phyloP scores from a whole-genome alignment of 2,797 vertebrate species.

The Poeciliopsis turneri region DNA sequence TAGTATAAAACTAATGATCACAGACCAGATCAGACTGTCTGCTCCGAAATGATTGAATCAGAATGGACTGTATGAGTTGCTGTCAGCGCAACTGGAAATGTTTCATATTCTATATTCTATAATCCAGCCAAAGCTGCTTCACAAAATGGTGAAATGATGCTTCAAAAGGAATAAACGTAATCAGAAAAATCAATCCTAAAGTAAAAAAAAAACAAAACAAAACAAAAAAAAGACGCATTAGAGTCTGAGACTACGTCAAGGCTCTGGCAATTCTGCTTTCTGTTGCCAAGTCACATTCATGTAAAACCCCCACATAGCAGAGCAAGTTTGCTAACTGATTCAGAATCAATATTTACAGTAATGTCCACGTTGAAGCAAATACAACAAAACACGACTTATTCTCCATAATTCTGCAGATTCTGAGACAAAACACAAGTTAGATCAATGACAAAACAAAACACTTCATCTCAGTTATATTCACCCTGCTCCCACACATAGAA shows the following conservation, averaged over 20 bases:
- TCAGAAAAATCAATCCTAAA: neutral
- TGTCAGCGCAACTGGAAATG: neutral
- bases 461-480: slow-evolving; percentile 47
- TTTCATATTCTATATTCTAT: neutral
- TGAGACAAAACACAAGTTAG: slow-evolving; percentile 28
- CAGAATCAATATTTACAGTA: slow-evolving; percentile 7
- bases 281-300: neutral
- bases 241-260: neutral
- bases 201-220: neutral
- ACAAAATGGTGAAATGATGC: slow-evolving; percentile 13
- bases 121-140: slow-evolving; percentile 9
- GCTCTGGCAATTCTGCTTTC: neutral
- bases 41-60: neutral
- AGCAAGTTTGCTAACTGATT: slow-evolving; percentile 5
- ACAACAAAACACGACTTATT: neutral
- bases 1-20: neutral
- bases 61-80: neutral
- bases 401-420: slow-evolving; percentile 9
- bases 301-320: neutral
- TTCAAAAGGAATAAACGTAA: neutral
- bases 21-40: neutral
- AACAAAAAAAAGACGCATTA: neutral
- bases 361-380: slow-evolving; percentile 6
- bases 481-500: slow-evolving; percentile 15
- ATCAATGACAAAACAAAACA: slow-evolving; percentile 44